phyloP scores from a whole-genome alignment of 2,797 vertebrate species.

The Alosa sapidissima region DNA sequence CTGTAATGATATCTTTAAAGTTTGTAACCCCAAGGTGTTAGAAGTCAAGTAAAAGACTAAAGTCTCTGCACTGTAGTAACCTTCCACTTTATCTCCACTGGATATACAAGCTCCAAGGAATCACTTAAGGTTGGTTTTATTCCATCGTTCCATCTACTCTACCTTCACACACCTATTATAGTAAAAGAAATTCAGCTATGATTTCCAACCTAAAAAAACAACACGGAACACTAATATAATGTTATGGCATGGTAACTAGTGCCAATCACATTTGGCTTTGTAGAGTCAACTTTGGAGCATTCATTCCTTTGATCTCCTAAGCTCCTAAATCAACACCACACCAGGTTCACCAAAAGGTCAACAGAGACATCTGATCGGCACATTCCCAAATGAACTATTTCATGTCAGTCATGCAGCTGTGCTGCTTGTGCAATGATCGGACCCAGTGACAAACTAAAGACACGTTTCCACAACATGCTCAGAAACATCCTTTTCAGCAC shows the following conservation, averaged over 20 bases:
- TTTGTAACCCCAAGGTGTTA: slow-evolving; percentile 61
- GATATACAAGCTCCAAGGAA: not conserved
- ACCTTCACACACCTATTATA: not conserved
- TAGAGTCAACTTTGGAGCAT: slow-evolving; percentile 19
- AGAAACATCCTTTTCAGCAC: not conserved
- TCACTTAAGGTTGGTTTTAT: not conserved
- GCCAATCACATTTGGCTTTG: slow-evolving; percentile 10
- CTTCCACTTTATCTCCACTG: not conserved
- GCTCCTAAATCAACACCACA: slow-evolving; percentile 80
- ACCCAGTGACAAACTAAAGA: not conserved
- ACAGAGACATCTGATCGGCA: slow-evolving; percentile 75
- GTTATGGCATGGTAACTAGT: slow-evolving; percentile 13
- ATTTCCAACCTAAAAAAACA: not conserved
- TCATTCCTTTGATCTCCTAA: slow-evolving; percentile 70
- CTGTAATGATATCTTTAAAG: slow-evolving; percentile 64
- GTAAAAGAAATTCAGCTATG: not conserved
- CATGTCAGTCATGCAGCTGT: slow-evolving; percentile 61
- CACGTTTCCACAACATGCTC: not conserved
- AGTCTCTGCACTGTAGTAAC: slow-evolving; percentile 10
- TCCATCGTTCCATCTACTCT: not conserved
- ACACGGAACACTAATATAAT: slow-evolving; percentile 4
- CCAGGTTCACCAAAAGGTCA: slow-evolving; percentile 79
- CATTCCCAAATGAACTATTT: slow-evolving; percentile 72
- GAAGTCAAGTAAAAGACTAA: slow-evolving; percentile 68
- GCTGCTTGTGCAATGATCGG: not conserved